Percentiles rank a stretch among this genome's conserved stretches.
phyloP scores from a whole-genome alignment of 2,888 invertebrate species.

The Hipparchia sbordonii region DNA sequence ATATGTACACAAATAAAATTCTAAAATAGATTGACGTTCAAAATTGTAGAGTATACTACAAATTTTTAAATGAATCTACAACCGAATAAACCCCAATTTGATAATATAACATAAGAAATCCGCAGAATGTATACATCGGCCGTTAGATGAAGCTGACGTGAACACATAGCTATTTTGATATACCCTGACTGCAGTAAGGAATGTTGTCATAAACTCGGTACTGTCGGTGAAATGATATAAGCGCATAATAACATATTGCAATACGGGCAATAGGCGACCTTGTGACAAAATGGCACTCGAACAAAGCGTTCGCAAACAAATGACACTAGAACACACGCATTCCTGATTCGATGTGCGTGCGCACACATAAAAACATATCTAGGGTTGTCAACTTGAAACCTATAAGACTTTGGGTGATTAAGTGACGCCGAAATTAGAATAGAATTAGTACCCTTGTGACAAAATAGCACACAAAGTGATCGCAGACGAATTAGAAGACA shows the following conservation, averaged over 20 bases:
- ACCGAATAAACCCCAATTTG: too few relatives aligned
- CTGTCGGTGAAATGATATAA: slow-evolving; percentile 18
- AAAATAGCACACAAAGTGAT: slow-evolving; percentile 61
- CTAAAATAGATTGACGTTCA: too few relatives aligned
- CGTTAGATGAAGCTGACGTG: neutral
- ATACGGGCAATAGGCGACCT: slow-evolving; percentile 60
- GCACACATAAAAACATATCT: slow-evolving; percentile 42
- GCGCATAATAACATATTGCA: slow-evolving; percentile 30
- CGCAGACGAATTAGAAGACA: slow-evolving; percentile 55
- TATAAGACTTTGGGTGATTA: too few relatives aligned
- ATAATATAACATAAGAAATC: neutral
- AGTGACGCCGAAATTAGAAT: too few relatives aligned
- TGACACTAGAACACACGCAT: slow-evolving; percentile 58
- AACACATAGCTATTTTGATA: slow-evolving; percentile 2
- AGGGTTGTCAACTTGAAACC: slow-evolving; percentile 11
- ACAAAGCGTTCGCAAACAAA: slow-evolving; percentile 59
- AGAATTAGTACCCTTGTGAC: slow-evolving; percentile 49
- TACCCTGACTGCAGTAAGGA: neutral
- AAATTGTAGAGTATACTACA: too few relatives aligned
- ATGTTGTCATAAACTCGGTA: slow-evolving; percentile 4
- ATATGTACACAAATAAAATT: too few relatives aligned
- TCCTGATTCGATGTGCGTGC: slow-evolving; percentile 67
- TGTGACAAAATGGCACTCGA: slow-evolving; percentile 63
- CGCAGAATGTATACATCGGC: neutral
- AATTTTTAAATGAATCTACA: too few relatives aligned